Evolutionary conservation across 2,797 vertebrate genomes (phyloP), one percentile per base, ranked within the genome.

Genomic region (Hybognathus amarus): DNA sequence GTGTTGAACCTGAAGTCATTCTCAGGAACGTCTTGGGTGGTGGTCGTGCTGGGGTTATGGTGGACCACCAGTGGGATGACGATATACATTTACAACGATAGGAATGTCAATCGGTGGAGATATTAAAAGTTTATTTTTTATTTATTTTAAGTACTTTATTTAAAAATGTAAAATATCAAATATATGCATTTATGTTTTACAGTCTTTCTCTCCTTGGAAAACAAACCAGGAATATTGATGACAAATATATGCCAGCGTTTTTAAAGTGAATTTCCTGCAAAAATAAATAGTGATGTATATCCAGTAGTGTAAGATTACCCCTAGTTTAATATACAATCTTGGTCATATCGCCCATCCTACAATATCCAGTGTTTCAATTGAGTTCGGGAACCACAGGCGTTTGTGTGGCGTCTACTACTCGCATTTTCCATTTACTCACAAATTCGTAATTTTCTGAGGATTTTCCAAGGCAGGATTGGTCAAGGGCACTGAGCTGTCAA

Each of bases 11-110:
- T 47, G 50, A 38, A 73, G 54, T 27, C 33, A 22, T 54, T 70
- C 40, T 81, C 61, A 12, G 20, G 40, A 80, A 69, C 71, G 11
- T 70, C 79, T 81, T 75, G 50, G 61, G 70, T 74, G 77, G 70
- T 79, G 71, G 15, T 81, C 9, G 40, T 63, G 64, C 74, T 69
- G n/a, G 59, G 68, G 52, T 76, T 8, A 66, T 52, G 68, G 24
- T 75, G 52, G 73, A 79, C 47, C 64, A 40, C 63, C 27, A 33
- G 50, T 40, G 45, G 13, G 2, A 18, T 40, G 73, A 40, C 13
- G 7, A n/a, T 59, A 75, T 17, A 40, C 38, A 56, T 24, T n/a
- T 75, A 56, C 52, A 40, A 75, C 2, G 7, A 56, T 75, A 59
- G 52, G 73, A 59, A 59, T 75, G 52, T 59, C 73, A 75, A 59